Evolutionary conservation across 2,888 invertebrate genomes (phyloP).

Genomic region (Endomychus coccineus): DNA sequence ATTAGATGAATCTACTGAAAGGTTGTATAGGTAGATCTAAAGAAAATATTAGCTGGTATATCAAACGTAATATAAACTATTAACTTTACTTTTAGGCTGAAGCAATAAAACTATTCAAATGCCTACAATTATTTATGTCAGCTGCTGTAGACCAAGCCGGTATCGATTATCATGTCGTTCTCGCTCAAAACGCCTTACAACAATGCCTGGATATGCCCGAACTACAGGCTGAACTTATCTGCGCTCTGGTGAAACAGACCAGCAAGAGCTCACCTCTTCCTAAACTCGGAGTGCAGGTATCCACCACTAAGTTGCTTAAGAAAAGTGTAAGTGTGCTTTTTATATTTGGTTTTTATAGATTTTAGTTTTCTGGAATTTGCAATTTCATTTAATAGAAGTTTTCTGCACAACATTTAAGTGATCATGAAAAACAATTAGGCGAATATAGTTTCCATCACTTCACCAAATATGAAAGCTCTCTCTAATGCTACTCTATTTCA

Average conservation of each 20-base stretch:
- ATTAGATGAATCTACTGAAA: too few species aligned
- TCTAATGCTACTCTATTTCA: too few species aligned
- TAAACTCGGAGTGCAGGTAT: constrained; percentile 52
- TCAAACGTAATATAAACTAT: too few species aligned
- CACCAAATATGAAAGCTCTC: too few species aligned
- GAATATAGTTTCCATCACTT: too few species aligned
- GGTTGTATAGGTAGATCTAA: too few species aligned
- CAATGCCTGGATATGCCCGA: constrained; percentile 85
- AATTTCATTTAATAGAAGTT: too few species aligned
- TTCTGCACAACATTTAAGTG: too few species aligned
- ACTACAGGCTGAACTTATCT: constrained; percentile 88
- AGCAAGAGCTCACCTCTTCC: constrained; percentile 71
- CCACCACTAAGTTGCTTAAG: constrained; percentile 48
- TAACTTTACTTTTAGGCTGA: constrained; percentile 61
- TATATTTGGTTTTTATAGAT: constrained; percentile 12
- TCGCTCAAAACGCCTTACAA: constrained; percentile 92
- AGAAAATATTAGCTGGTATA: too few species aligned
- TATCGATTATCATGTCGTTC: constrained; percentile 94
- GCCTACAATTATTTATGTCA: constrained; percentile 92
- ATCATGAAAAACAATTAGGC: too few species aligned
- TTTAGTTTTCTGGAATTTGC: neutral
- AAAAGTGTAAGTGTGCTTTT: constrained; percentile 55
- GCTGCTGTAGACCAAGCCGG: constrained; percentile 92
- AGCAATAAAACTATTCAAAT: constrained; percentile 92
- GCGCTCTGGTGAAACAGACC: constrained; percentile 87